These are phyloP conservation scores for Xestia ashworthii DNA, from an alignment of 2,888 invertebrate species.

Conservation along the genomic window DNA sequence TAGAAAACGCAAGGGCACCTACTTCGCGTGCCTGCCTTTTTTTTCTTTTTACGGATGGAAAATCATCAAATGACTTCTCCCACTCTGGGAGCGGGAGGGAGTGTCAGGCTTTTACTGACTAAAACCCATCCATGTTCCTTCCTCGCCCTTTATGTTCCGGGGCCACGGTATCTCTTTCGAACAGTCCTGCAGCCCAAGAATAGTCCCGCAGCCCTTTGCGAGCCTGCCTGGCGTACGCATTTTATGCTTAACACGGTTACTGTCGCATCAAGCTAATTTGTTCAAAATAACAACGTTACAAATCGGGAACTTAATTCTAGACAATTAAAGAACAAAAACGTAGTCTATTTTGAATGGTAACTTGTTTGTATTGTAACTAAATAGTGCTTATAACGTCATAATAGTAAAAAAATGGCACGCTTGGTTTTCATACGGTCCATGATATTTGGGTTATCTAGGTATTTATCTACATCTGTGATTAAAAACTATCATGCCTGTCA, in stretches of 20 bases:
- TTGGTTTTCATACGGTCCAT: background rate
- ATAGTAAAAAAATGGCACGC: background rate
- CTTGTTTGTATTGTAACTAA: no score
- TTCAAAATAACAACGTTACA: background rate
- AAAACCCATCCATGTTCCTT: no score
- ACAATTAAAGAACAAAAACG: background rate
- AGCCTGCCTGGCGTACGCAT: background rate
- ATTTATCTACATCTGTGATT: background rate
- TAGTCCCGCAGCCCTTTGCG: no score
- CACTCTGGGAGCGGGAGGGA: no score
- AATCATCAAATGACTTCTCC: no score
- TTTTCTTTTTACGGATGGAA: no score
- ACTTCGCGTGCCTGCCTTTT: background rate
- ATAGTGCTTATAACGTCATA: background rate
- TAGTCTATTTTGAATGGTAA: background rate
- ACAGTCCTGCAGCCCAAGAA: no score
- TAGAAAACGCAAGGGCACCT: background rate
- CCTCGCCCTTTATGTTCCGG: no score
- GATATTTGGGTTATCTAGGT: background rate
- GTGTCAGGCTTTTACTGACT: no score
- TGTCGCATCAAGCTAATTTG: background rate
- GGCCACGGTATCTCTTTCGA: no score
- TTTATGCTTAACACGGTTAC: background rate
- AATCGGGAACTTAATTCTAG: background rate
- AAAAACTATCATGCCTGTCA: background rate